Percentiles rank a stretch among this genome's conserved stretches.
Evolutionary conservation across 2,797 vertebrate species (phyloP).

Genomic region (Dryobates pubescens): DNA sequence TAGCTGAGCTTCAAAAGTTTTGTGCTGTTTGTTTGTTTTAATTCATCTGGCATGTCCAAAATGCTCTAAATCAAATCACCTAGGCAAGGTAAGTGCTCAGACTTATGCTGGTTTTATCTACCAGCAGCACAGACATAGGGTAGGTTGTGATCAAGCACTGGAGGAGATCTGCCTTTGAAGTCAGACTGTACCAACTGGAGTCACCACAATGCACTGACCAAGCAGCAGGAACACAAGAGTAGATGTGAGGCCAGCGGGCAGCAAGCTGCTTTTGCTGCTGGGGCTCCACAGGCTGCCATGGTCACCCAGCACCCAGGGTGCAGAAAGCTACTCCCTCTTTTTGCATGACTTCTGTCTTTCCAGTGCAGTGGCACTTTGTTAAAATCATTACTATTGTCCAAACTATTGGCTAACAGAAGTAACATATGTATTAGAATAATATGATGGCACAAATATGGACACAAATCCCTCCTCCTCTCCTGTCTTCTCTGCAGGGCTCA

Average conservation of each 20-base stretch:
- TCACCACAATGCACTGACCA: not conserved
- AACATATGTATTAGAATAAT: not conserved
- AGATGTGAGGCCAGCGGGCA: not conserved
- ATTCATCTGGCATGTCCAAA: not conserved
- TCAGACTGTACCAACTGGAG: not conserved
- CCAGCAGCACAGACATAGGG: not conserved
- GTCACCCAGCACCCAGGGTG: not conserved
- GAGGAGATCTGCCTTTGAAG: not conserved
- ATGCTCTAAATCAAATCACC: not conserved
- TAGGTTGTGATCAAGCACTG: not conserved
- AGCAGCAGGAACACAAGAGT: not conserved
- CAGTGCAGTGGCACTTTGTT: not conserved
- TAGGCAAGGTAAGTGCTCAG: not conserved
- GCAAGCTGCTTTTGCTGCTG: not conserved
- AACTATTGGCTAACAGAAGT: not conserved
- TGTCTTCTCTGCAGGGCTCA: not conserved
- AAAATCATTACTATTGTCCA: not conserved
- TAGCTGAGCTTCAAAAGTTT: not conserved
- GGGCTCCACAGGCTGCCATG: not conserved
- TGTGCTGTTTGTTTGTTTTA: not conserved
- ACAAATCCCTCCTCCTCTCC: not conserved
- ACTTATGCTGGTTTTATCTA: not conserved
- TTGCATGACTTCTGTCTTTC: not conserved
- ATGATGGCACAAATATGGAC: not conserved
- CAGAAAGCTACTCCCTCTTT: not conserved